Base-by-base conservation (phyloP, 1,140 invertebrate genomes). In the Adoxophyes honmai region DNA sequence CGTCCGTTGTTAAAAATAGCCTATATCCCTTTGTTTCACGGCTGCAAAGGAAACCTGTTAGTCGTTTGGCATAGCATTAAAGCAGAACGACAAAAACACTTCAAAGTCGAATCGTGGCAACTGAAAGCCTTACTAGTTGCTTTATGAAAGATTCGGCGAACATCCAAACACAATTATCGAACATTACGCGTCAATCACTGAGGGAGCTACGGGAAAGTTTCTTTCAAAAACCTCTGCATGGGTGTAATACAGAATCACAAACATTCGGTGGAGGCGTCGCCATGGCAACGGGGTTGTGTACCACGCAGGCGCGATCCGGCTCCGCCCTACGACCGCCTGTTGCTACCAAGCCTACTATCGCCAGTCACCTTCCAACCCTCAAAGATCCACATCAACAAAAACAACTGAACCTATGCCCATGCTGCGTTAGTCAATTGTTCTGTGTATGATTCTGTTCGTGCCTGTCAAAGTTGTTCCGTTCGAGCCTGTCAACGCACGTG, bases 291-390 rank as follows among this genome's bases (percentile, higher is more conserved):
- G 70, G 13, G 38, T 21, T 52, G 33, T 54, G 18, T 53, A 68
- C 37, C 71, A 80, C 88, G 88, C 86, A 87, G 73, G 57, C 84
- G 75, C 77, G 75, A 57, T 2, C 18, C 58, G 28, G 65, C 84
- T 75, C 82, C 86, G 76, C 81, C 78, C 71, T 39, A 64, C 51
- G 55, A 59, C 79, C 78, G 85, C 86, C 88, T 90, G 88, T 90
- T 89, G 87, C 86, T 84, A 66, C 60, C 75, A 70, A 53, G 55
- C 13, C 62, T 57, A 67, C 62, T 75, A 73, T 54, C 76, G 78
- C 76, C 86, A 86, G 84, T 84, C 71, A 71, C 55, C 55, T 67
- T 52, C 63, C 53, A 66, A 67, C 68, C 70, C 68, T 60, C 68
- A 66, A 59, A 53, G 63, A 64, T 55, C 60, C 52, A 66, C 72